These are phyloP conservation scores for Drosophila seguyi DNA, from an alignment of 1,140 invertebrate species.

Conservation along the genomic window DNA sequence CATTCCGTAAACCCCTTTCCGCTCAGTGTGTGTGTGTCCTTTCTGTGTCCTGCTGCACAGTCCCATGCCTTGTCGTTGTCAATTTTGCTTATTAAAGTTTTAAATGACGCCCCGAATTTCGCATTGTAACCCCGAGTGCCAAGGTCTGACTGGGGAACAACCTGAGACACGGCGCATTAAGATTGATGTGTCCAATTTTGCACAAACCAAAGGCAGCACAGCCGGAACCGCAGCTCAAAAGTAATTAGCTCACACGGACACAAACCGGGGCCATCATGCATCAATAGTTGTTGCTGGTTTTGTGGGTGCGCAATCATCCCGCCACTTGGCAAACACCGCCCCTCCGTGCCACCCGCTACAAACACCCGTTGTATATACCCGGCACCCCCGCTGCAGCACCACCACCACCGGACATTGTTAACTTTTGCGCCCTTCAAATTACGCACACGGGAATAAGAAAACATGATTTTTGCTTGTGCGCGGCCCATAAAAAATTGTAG, in stretches of 20 bases:
- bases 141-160: slow-evolving; percentile 20
- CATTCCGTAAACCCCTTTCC: not conserved
- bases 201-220: slow-evolving; percentile 31
- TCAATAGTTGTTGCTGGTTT: slow-evolving; percentile 63
- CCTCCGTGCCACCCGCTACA: not conserved
- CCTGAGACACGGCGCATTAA: slow-evolving; percentile 76
- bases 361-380: not conserved
- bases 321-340: slow-evolving; percentile 7
- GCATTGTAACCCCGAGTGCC: slow-evolving; percentile 54
- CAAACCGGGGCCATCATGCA: slow-evolving; percentile 37
- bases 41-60: slow-evolving; percentile 22
- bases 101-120: slow-evolving; percentile 81
- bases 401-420: slow-evolving; percentile 43
- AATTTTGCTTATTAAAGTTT: slow-evolving; percentile 83
- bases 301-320: slow-evolving; percentile 25
- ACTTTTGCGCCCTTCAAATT: slow-evolving; percentile 76
- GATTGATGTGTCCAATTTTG: slow-evolving; percentile 77
- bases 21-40: slow-evolving; percentile 16
- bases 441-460: slow-evolving; percentile 83
- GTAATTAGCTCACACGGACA: slow-evolving; percentile 64
- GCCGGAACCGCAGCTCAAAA: slow-evolving; percentile 53
- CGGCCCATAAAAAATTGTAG: slow-evolving; percentile 79
- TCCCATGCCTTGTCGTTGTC: slow-evolving; percentile 60
- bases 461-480: slow-evolving; percentile 83
- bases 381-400: not conserved